Evolutionary conservation across 92 coral and sea anemone genomes (phyloP).

Genomic region (Bergia puertoricense): DNA sequence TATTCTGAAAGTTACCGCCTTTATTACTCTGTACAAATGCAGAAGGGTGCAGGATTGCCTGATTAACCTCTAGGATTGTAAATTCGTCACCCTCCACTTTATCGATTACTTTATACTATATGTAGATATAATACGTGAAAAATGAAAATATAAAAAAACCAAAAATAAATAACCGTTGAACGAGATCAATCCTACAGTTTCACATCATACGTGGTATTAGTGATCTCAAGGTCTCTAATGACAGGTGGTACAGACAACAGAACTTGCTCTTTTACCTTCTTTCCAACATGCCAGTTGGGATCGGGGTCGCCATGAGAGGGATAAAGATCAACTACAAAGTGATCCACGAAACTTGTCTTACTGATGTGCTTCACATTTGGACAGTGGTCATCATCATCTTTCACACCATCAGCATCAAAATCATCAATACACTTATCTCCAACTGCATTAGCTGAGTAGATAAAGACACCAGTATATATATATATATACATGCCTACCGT

Average conservation of each 20-base stretch:
- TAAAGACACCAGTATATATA: not conserved
- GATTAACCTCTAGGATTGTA: too few relatives aligned
- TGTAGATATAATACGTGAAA: too few relatives aligned
- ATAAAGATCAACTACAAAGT: conserved; percentile 82
- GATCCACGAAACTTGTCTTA: conserved; percentile 81
- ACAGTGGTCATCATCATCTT: conserved; percentile 78
- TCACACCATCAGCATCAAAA: conserved; percentile 94
- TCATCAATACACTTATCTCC: conserved; percentile 87
- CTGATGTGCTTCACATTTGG: conserved; percentile 82
- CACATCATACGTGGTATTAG: too few relatives aligned
- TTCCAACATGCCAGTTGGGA: conserved; percentile 86
- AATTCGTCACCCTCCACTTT: too few relatives aligned
- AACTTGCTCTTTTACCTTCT: conserved; percentile 55
- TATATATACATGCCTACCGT: not conserved
- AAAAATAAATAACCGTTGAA: too few relatives aligned
- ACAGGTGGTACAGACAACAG: not conserved
- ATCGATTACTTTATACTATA: too few relatives aligned
- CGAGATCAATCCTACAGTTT: too few relatives aligned
- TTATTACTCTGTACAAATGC: too few relatives aligned
- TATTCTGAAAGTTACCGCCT: too few relatives aligned
- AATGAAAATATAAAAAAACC: too few relatives aligned
- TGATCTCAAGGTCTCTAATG: not conserved
- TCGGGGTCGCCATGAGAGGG: conserved; percentile 66
- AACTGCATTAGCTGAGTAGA: conserved; percentile 67
- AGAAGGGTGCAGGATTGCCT: too few relatives aligned